phyloP scores from a whole-genome alignment of 2,888 invertebrate species.

The Onchidella celtica region DNA sequence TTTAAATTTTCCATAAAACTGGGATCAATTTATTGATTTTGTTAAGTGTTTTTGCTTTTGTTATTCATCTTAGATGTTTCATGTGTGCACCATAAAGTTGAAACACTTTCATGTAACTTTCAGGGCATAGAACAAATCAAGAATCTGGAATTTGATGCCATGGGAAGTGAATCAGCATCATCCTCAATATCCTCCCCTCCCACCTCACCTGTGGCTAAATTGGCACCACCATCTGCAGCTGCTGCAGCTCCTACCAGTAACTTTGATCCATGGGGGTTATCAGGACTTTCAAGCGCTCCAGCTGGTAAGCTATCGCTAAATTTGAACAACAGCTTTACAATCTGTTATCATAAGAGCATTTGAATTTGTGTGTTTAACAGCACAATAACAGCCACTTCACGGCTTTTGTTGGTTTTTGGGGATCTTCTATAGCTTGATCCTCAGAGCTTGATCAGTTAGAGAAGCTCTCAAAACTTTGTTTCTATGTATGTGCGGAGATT shows the following conservation, averaged over 20 bases:
- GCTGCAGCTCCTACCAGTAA: not conserved
- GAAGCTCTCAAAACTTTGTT: no score
- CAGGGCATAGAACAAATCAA: constrained; percentile 68
- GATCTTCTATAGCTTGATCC: no score
- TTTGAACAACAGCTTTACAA: not conserved
- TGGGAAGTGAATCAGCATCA: constrained; percentile 54
- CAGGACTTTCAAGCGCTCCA: constrained; percentile 47
- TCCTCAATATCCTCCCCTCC: constrained; percentile 44
- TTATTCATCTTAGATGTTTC: no score
- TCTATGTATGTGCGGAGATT: no score
- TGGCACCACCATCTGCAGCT: constrained; percentile 27
- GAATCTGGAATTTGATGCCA: constrained; percentile 63
- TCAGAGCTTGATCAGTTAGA: no score
- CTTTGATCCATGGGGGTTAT: constrained; percentile 58
- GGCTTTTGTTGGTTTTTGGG: no score
- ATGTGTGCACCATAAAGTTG: no score
- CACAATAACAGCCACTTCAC: no score
- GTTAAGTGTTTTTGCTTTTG: no score
- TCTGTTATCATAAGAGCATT: not conserved
- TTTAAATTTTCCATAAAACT: no score
- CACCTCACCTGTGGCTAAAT: constrained; percentile 10
- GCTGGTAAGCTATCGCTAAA: constrained; percentile 14
- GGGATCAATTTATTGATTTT: no score
- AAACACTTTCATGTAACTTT: not conserved
- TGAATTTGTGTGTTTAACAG: not conserved